These are phyloP conservation scores for Siniperca knerii DNA, from an alignment of 2,113 vertebrate genomes.

Conservation along the genomic window DNA sequence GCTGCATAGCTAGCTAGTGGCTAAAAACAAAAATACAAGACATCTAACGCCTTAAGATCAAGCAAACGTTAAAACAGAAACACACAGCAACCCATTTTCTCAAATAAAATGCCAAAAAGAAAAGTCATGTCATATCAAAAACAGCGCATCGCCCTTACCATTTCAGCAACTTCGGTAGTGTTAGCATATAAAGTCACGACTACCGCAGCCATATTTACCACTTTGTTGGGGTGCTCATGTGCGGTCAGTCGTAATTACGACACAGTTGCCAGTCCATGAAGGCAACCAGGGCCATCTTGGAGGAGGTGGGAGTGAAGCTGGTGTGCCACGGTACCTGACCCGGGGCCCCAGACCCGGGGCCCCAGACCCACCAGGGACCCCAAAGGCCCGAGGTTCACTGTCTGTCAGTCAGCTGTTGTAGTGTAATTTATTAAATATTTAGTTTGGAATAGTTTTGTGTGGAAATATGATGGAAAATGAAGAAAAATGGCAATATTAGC, in stretches of 20 bases:
- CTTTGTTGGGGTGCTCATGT: background rate
- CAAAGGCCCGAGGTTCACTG: background rate
- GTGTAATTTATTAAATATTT: background rate
- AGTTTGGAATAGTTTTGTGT: background rate
- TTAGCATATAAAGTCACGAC: background rate
- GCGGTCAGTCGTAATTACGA: constrained; percentile 13
- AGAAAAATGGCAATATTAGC: background rate
- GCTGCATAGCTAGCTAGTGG: background rate
- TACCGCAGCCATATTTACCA: background rate
- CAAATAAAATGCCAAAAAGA: no score
- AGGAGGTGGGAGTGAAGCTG: background rate
- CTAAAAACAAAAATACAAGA: constrained; percentile 16
- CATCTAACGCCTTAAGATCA: background rate
- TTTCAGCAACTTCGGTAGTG: background rate
- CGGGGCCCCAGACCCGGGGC: background rate
- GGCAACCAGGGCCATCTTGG: constrained; percentile 1
- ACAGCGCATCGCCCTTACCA: rapidly evolving
- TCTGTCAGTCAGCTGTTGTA: no score
- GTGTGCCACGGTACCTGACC: background rate
- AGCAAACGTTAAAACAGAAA: no score
- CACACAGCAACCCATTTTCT: rapidly evolving
- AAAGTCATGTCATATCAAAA: background rate
- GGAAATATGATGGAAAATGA: background rate
- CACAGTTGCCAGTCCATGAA: constrained; percentile 41
- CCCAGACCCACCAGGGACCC: background rate